Evolutionary conservation across 64 coral and sea anemone genomes (phyloP).

Genomic region (Stichodactyla mertensii): DNA sequence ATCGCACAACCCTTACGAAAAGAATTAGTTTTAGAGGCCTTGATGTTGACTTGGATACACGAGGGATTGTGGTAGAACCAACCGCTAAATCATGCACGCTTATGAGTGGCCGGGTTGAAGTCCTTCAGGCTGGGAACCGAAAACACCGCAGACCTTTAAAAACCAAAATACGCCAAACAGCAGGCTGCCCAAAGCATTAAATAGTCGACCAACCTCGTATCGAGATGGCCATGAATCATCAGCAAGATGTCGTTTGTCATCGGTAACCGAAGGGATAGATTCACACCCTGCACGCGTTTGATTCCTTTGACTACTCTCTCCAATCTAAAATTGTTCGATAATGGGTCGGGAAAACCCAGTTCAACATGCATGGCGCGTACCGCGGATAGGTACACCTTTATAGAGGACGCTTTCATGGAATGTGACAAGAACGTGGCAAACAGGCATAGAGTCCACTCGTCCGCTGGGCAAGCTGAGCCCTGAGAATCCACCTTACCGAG

Average conservation of each 20-base stretch:
- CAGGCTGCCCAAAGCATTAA: slow-evolving; percentile 43
- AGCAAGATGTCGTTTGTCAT: slow-evolving; percentile 16
- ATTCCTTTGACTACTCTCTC: background rate
- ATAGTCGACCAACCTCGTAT: background rate
- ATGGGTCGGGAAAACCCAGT: background rate
- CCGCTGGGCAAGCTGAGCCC: slow-evolving; percentile 19
- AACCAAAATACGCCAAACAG: slow-evolving; percentile 28
- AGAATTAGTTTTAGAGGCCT: slow-evolving; percentile 15
- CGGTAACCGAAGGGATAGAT: background rate
- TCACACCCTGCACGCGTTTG: background rate
- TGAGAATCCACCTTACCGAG: background rate
- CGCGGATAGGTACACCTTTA: background rate
- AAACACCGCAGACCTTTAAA: slow-evolving; percentile 6
- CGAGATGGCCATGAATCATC: slow-evolving; percentile 9
- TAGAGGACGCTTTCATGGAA: background rate
- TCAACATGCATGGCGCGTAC: background rate
- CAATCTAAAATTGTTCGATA: background rate
- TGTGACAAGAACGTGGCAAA: slow-evolving; percentile 1
- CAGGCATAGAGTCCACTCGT: background rate
- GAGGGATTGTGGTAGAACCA: background rate
- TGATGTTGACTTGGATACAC: background rate
- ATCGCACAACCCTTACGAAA: slow-evolving; percentile 11
- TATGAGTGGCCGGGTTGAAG: background rate
- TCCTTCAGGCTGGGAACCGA: background rate
- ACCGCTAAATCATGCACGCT: background rate